Evolutionary conservation across 2,113 vertebrate species (phyloP).

Genomic region (Phaetusa simplex): DNA sequence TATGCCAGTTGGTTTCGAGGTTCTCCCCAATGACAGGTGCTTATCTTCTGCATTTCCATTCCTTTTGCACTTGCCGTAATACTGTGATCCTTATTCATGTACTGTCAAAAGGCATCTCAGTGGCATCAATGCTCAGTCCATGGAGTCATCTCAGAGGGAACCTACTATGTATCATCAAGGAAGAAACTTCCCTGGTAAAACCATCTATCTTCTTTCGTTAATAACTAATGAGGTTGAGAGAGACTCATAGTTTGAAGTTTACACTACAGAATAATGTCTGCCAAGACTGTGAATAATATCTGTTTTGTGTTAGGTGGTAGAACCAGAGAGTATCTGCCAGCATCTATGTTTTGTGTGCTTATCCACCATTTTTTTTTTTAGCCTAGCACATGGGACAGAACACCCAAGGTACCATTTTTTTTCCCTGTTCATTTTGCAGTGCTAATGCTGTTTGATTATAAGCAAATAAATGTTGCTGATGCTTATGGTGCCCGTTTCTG

Average conservation of each 20-base stretch:
- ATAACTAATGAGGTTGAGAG: not conserved
- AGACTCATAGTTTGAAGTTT: not conserved
- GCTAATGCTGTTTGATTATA: not conserved
- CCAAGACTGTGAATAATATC: not conserved
- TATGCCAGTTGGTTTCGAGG: not conserved
- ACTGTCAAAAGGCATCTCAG: not conserved
- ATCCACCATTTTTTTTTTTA: not conserved
- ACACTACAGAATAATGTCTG: not conserved
- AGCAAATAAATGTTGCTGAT: not conserved
- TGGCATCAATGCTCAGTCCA: not conserved
- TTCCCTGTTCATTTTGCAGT: not conserved
- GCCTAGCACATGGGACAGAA: not conserved
- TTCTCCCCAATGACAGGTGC: not conserved
- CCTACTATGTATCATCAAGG: not conserved
- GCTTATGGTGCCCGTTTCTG: not conserved
- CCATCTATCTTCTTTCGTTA: not conserved
- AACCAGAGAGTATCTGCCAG: not conserved
- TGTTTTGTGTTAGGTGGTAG: not conserved
- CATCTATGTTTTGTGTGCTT: not conserved
- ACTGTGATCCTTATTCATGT: not conserved
- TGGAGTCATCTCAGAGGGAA: not conserved
- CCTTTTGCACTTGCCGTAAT: not conserved
- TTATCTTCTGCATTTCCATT: not conserved
- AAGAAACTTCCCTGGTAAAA: not conserved
- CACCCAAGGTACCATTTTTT: not conserved